phyloP scores from a whole-genome alignment of 2,888 invertebrate genomes.

The Scaptomyza parva region DNA sequence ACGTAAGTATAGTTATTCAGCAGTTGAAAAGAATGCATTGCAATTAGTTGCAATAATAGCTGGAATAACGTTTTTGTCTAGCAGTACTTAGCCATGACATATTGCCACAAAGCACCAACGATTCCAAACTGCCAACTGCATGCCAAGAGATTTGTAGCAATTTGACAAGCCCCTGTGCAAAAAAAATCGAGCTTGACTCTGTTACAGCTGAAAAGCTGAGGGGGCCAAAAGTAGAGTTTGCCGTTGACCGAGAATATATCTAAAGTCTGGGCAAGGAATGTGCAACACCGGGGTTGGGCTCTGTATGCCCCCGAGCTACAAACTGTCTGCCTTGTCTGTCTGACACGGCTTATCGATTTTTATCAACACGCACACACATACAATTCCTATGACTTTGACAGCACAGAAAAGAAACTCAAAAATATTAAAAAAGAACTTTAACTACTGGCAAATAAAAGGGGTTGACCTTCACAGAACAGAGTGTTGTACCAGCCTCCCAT shows the following conservation, averaged over 20 bases:
- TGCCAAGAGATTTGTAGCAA: conserved; percentile 41
- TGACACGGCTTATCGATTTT: conserved; percentile 69
- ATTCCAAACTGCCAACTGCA: conserved; percentile 29
- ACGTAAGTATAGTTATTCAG: conserved; percentile 17
- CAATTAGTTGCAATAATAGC: conserved; percentile 34
- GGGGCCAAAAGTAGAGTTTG: conserved; percentile 28
- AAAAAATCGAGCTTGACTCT: conserved; percentile 7
- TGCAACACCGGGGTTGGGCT: conserved; percentile 52
- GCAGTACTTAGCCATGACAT: conserved; percentile 50
- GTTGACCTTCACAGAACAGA: conserved; percentile 69
- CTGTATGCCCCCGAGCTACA: conserved; percentile 38
- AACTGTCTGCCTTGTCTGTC: conserved; percentile 36
- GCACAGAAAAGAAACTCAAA: conserved; percentile 25
- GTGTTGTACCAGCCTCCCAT: neutral
- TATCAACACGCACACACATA: conserved; percentile 47
- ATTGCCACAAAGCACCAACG: conserved; percentile 7
- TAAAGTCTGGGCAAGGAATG: conserved; percentile 37
- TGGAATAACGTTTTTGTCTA: neutral
- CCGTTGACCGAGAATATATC: conserved; percentile 49
- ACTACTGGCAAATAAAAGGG: conserved; percentile 61
- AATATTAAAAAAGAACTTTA: conserved; percentile 23
- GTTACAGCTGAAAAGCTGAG: conserved; percentile 1
- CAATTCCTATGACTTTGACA: conserved; percentile 69
- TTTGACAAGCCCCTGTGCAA: conserved; percentile 70
- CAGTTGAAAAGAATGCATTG: conserved; percentile 33